phyloP scores from a whole-genome alignment of 2,113 vertebrate species.

The Astur gentilis region DNA sequence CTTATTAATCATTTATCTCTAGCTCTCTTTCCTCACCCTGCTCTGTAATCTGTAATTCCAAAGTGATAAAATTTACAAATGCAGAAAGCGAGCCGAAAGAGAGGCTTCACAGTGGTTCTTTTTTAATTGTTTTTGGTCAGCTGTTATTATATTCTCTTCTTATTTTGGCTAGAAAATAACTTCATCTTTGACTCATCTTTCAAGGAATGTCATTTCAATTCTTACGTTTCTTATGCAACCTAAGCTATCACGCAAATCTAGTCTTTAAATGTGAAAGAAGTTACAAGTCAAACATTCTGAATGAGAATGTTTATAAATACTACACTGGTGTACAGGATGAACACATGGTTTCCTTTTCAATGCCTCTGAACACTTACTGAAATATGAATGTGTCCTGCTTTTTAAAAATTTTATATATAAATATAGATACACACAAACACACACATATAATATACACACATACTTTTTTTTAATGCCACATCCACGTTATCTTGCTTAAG shows the following conservation, averaged over 20 bases:
- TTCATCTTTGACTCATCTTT: not conserved
- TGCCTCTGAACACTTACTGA: not conserved
- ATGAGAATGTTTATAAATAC: not conserved
- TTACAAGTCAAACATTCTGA: not conserved
- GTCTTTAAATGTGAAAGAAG: not conserved
- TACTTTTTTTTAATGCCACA: not conserved
- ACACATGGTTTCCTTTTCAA: not conserved
- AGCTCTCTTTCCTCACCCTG: not conserved
- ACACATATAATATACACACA: rapidly evolving
- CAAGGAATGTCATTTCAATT: not conserved
- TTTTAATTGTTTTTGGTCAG: not conserved
- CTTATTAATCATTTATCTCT: not conserved
- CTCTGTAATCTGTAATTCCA: not conserved
- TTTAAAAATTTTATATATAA: not conserved
- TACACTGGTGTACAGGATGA: not conserved
- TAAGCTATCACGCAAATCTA: not conserved
- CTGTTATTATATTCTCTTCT: not conserved
- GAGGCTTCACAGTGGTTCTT: not conserved
- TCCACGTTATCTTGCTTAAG: not conserved
- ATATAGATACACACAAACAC: rapidly evolving
- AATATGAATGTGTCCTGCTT: not conserved
- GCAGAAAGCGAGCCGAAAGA: not conserved
- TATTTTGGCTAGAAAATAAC: not conserved
- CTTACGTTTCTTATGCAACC: not conserved
- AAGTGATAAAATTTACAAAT: not conserved